These are phyloP conservation scores for Helostoma temminkii DNA, from an alignment of 2,797 vertebrate species.

Conservation along the genomic window DNA sequence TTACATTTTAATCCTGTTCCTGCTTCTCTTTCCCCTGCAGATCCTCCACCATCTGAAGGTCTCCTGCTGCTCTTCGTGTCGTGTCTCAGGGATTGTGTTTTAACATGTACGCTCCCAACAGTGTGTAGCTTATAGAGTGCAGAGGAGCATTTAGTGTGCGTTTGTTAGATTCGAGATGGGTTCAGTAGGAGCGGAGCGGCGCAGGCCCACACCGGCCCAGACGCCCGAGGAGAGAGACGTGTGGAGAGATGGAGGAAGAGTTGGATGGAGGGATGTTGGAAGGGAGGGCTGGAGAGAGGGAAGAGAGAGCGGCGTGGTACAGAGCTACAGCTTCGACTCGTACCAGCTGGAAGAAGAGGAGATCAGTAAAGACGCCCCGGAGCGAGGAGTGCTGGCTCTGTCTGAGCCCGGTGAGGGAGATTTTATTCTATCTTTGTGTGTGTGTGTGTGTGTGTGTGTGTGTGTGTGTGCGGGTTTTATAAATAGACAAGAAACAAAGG, in stretches of 20 bases:
- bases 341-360: conserved; percentile 94
- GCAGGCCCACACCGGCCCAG: conserved; percentile 84
- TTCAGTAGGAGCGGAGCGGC: conserved; percentile 85
- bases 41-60: conserved; percentile 57
- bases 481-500: conserved; percentile 25
- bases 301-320: conserved; percentile 85
- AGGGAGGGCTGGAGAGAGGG: conserved; percentile 74
- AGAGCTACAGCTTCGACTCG: conserved; percentile 95
- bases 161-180: conserved; percentile 79
- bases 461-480: conserved; percentile 24
- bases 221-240: conserved; percentile 80
- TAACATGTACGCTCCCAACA: conserved; percentile 52
- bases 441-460: conserved; percentile 14
- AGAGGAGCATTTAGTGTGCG: conserved; percentile 17
- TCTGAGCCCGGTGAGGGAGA: conserved; percentile 88
- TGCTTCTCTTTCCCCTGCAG: conserved; percentile 54
- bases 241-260: conserved; percentile 73
- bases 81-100: conserved; percentile 42
- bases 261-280: conserved; percentile 70
- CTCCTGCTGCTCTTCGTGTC: conserved; percentile 47
- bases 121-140: conserved; percentile 37
- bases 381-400: conserved; percentile 88
- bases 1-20: conserved; percentile 26
- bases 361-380: conserved; percentile 83
- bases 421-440: conserved; percentile 23